A percentile compares a stretch with the other conserved stretches of the same genome.
Evolutionary conservation across 2,797 vertebrate genomes (phyloP).

Genomic region (Gambusia yucatana): DNA sequence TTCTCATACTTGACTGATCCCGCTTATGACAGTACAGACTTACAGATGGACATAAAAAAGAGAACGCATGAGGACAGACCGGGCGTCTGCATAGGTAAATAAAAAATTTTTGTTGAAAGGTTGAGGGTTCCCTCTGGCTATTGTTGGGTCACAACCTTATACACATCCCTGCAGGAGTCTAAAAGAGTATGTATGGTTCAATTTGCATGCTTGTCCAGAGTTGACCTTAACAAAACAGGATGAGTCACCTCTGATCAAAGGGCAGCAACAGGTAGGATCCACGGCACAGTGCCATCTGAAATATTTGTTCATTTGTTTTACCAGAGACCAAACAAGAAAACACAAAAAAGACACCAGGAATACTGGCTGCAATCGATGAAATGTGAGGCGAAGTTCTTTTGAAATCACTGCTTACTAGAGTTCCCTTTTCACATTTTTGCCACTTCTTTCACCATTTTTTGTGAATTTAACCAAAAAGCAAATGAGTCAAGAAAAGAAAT

Average conservation of each 20-base stretch:
- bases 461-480: not conserved
- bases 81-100: slow-evolving; percentile 39
- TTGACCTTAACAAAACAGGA: slow-evolving; percentile 65
- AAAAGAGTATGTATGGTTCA: slow-evolving; percentile 19
- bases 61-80: slow-evolving; percentile 48
- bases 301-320: slow-evolving; percentile 34
- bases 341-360: not conserved
- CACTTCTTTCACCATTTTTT: not conserved
- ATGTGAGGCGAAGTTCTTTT: not conserved
- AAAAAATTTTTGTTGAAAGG: slow-evolving; percentile 61
- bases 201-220: slow-evolving; percentile 30
- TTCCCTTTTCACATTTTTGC: not conserved
- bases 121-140: slow-evolving; percentile 51
- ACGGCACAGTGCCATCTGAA: slow-evolving; percentile 24
- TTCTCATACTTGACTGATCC: slow-evolving; percentile 58
- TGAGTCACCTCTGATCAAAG: slow-evolving; percentile 56
- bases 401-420: not conserved
- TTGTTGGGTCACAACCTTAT: slow-evolving; percentile 28
- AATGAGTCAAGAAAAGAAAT: not conserved
- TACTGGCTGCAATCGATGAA: not conserved
- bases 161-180: slow-evolving; percentile 34
- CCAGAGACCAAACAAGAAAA: slow-evolving; percentile 16
- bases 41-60: slow-evolving; percentile 32
- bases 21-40: slow-evolving; percentile 52
- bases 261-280: slow-evolving; percentile 27